These are phyloP conservation scores for Athene noctua DNA, from an alignment of 2,113 vertebrate genomes.

Conservation along the genomic window DNA sequence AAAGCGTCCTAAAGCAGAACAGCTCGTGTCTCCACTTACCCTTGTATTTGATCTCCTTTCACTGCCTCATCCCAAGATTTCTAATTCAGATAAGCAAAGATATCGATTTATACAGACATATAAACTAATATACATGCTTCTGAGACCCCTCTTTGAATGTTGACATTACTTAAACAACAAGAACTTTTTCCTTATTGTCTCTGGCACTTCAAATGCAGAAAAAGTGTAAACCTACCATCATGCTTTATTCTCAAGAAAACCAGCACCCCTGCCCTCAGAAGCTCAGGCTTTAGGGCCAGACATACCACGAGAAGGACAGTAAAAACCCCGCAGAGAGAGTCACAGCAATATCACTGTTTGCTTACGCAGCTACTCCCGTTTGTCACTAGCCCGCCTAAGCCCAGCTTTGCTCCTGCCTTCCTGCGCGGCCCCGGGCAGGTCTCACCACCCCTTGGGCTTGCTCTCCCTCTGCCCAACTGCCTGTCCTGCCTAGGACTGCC, in stretches of 20 bases:
- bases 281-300: background rate
- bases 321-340: background rate
- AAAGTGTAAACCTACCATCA: background rate
- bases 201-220: background rate
- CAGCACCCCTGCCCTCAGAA: background rate
- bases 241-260: background rate
- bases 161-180: background rate
- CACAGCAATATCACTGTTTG: background rate
- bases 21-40: background rate
- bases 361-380: background rate
- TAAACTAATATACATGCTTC: background rate
- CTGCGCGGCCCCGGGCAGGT: background rate
- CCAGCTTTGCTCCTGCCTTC: background rate
- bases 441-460: background rate
- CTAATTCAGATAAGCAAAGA: background rate
- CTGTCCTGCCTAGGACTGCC: background rate
- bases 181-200: background rate
- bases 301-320: background rate
- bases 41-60: background rate
- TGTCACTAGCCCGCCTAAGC: background rate
- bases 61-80: background rate
- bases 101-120: background rate
- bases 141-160: background rate
- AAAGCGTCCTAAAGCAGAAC: background rate
- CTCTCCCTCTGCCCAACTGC: background rate